Evolutionary conservation across 2,797 vertebrate species (phyloP).

Genomic region (Chlorospingus semifuscus): DNA sequence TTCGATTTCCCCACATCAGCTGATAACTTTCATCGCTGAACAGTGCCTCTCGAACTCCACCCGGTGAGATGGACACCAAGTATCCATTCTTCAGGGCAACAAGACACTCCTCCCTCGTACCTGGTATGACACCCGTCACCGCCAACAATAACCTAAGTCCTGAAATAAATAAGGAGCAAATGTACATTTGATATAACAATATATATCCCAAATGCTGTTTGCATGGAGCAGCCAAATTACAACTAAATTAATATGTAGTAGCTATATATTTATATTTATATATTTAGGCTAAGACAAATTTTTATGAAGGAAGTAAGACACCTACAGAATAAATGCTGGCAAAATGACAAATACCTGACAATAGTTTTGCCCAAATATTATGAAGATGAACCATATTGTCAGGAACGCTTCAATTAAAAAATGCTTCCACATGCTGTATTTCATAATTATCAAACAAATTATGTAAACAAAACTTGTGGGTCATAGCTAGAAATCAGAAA

Average conservation of each 20-base stretch:
- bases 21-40: slow-evolving; percentile 92
- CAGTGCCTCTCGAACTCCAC: slow-evolving; percentile 91
- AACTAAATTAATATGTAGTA: background rate
- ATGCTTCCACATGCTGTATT: background rate
- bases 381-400: background rate
- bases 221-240: background rate
- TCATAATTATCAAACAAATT: background rate
- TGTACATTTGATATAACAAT: background rate
- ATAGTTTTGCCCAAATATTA: background rate
- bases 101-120: slow-evolving; percentile 90
- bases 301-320: background rate
- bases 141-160: slow-evolving; percentile 89
- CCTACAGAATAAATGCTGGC: background rate
- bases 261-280: background rate
- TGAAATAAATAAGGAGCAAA: slow-evolving; percentile 63
- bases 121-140: slow-evolving; percentile 89
- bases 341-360: background rate
- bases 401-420: background rate
- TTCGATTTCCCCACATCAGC: slow-evolving; percentile 91
- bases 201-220: background rate
- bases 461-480: background rate
- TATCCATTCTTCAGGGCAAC: slow-evolving; percentile 86
- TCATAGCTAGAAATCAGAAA: background rate
- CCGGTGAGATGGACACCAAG: slow-evolving; percentile 91
- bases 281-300: background rate